Evolutionary conservation across 2,888 invertebrate species (phyloP).

Genomic region (Pocota personata): DNA sequence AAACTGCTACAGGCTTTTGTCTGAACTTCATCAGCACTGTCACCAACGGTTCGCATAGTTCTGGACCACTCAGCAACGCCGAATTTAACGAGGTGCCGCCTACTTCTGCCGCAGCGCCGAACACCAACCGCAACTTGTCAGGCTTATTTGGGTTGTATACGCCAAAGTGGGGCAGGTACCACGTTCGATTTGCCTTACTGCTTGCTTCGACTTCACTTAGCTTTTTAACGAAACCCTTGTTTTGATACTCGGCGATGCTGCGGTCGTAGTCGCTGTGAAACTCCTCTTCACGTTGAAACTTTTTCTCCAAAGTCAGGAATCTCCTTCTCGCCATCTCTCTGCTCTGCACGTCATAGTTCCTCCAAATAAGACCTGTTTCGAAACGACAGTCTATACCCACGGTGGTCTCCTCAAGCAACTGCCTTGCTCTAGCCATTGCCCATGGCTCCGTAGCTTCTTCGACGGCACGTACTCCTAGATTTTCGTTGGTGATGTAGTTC

Average conservation of each 20-base stretch:
- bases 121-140: constrained; percentile 76
- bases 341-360: constrained; percentile 35
- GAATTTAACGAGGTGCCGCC: constrained; percentile 75
- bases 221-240: constrained; percentile 71
- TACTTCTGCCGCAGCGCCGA: constrained; percentile 76
- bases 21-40: constrained; percentile 77
- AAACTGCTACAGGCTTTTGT: constrained; percentile 74
- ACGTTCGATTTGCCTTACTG: constrained; percentile 31
- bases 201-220: constrained; percentile 52
- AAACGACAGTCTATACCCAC: no score
- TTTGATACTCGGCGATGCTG: constrained; percentile 58
- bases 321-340: constrained; percentile 64
- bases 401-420: no score
- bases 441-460: no score
- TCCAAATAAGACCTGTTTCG: no score
- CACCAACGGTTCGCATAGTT: constrained; percentile 75
- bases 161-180: constrained; percentile 76
- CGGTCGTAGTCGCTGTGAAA: constrained; percentile 47
- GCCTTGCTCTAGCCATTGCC: no score
- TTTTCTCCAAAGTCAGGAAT: constrained; percentile 66
- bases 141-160: constrained; percentile 73
- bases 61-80: constrained; percentile 75
- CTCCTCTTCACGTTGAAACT: constrained; percentile 46
- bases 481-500: constrained; percentile 12
- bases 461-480: no score